Conservation (phyloP, 2,113 vertebrate genomes). For the Panthera leo region DNA sequence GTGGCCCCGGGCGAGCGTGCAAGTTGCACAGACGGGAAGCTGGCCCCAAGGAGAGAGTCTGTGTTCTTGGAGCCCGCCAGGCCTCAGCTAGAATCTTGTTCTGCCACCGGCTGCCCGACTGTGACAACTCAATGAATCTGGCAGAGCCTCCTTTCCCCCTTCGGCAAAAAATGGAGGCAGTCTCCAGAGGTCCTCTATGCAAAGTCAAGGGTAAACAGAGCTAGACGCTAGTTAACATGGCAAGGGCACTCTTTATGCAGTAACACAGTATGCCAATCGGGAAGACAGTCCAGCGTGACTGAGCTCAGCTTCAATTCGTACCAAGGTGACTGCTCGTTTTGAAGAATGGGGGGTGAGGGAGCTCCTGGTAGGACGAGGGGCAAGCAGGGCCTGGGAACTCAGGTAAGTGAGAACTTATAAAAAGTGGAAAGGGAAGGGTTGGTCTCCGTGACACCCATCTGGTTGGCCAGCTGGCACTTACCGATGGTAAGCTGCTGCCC, state of each 20-base stretch:
- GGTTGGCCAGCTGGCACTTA: not conserved
- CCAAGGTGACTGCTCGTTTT: not conserved
- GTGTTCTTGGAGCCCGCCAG: not conserved
- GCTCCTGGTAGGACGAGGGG: not conserved
- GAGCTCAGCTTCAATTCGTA: not conserved
- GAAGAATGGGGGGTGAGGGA: not conserved
- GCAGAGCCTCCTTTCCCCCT: not conserved
- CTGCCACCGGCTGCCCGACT: not conserved
- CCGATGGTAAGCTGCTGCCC: not conserved
- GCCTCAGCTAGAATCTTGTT: not conserved
- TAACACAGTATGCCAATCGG: not conserved
- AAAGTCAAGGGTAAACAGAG: not conserved
- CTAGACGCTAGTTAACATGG: not conserved
- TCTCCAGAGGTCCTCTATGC: not conserved
- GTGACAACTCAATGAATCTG: not conserved
- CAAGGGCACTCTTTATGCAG: not conserved
- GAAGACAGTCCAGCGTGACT: not conserved
- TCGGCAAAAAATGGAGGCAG: not conserved
- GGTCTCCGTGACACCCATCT: not conserved
- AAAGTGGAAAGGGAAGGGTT: not conserved
- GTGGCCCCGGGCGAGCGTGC: accelerated
- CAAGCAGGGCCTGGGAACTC: not conserved
- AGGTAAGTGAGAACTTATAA: not conserved
- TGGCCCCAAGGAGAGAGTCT: not conserved
- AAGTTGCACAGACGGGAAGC: accelerated